Evolutionary conservation across 2,888 invertebrate species (phyloP).

Genomic region (Thera britannica): DNA sequence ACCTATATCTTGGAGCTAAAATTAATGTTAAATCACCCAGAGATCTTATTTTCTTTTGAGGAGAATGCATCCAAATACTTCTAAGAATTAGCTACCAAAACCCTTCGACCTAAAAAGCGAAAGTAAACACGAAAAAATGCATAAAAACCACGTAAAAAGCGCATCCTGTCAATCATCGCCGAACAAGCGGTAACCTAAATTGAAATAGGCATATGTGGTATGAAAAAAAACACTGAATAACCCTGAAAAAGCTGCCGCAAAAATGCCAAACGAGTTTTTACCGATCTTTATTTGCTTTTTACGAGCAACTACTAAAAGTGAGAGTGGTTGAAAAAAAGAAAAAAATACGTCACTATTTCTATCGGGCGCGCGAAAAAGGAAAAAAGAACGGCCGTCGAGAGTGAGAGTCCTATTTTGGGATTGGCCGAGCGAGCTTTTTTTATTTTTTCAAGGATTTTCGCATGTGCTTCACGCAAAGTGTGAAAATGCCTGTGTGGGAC

Average conservation of each 20-base stretch:
- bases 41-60: not conserved
- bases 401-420: constrained; percentile 79
- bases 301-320: constrained; percentile 76
- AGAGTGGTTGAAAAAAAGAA: constrained; percentile 71
- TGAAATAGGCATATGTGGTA: constrained; percentile 41
- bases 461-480: constrained; percentile 34
- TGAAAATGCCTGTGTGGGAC: constrained; percentile 25
- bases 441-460: constrained; percentile 54
- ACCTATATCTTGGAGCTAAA: no score
- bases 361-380: constrained; percentile 72
- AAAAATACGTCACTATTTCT: constrained; percentile 82
- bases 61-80: not conserved
- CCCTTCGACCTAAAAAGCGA: constrained; percentile 9
- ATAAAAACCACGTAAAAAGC: constrained; percentile 25
- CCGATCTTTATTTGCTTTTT: constrained; percentile 81
- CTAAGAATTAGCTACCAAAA: not conserved
- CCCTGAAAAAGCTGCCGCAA: constrained; percentile 66
- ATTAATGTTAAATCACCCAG: not conserved
- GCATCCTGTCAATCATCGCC: constrained; percentile 34
- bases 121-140: constrained; percentile 11
- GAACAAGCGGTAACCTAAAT: constrained; percentile 38
- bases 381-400: constrained; percentile 62
- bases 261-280: constrained; percentile 72
- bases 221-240: constrained; percentile 63
- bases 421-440: constrained; percentile 62